Evolutionary conservation across 2,113 vertebrate genomes (phyloP), one percentile per base, ranked within the genome.

Genomic region (Eupsittula cactorum): DNA sequence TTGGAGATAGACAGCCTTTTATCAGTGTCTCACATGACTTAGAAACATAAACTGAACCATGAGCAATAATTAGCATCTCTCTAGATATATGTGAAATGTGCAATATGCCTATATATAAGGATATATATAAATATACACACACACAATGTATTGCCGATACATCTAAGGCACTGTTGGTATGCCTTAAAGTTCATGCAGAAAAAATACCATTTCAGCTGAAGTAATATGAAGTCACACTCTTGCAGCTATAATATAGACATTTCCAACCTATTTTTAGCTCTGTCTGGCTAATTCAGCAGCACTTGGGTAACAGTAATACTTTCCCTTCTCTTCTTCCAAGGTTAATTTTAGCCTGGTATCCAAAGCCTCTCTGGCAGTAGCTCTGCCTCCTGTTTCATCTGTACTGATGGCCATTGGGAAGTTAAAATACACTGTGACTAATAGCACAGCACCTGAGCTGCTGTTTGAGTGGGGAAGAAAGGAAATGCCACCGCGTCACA

Each of bases 271-370:
- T 75, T 91, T 92, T 70, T 86, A 94, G n/a, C 33, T 86, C 57
- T 0, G 10, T 70, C 86, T 93, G 88, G 42, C 55, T 94, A 86
- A 62, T 83, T 93, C 33, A 71, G 80, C 28, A 31, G 39, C 3
- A 1, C 39, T 63, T 53, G 60, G 37, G 28, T 80, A 88, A 69
- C 52, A 60, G 71, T 27, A 86, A 75, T 46, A 71, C 42, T 60
- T 88, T 67, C 16, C 46, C 31, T 85, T 82, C 59, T 52, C 39
- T 42, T 71, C 31, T 85, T 33, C 31, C 7, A 29, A 50, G 42
- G 83, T 28, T 80, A 49, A 73, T 90, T 95, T 92, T 82, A 81
- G 79, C 50, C 49, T 52, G 74, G 33, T 86, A 82, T 47, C 55
- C n/a, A 25, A 59, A 89, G 57, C 23, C 17, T 74, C 60, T 69